A percentile compares a stretch with the other conserved stretches of the same genome.
Evolutionary conservation across 2,888 invertebrate genomes (phyloP).

Genomic region (Apotomis betuletana): DNA sequence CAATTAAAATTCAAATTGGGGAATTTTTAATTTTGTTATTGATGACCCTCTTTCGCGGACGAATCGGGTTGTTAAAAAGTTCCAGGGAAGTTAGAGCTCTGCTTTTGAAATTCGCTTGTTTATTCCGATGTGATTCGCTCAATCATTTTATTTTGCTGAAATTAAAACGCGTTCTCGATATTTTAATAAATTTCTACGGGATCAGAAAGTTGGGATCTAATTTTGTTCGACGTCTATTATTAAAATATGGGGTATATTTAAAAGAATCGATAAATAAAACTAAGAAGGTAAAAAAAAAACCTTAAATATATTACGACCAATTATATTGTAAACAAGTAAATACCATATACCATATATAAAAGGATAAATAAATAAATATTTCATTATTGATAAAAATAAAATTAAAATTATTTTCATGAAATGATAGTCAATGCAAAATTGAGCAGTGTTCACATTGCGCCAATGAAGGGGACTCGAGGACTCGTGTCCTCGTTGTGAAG

Average conservation of each 20-base stretch:
- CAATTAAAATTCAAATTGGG: constrained; percentile 83
- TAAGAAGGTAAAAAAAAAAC: no score
- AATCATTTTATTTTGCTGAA: constrained; percentile 36
- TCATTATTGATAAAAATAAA: not conserved
- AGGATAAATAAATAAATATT: not conserved
- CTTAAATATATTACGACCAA: no score
- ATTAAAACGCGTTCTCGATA: constrained; percentile 32
- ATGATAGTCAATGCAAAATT: not conserved
- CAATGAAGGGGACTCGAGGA: not conserved
- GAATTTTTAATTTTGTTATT: constrained; percentile 83
- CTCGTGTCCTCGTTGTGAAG: not conserved
- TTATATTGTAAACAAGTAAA: no score
- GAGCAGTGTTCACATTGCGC: not conserved
- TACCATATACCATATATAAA: no score
- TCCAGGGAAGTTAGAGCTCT: constrained; percentile 62
- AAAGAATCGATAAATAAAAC: no score
- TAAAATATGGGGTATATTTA: no score
- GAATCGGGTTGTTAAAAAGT: constrained; percentile 76
- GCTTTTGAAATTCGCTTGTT: constrained; percentile 70
- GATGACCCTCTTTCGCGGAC: constrained; percentile 75
- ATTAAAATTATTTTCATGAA: not conserved
- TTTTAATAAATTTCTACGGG: not conserved
- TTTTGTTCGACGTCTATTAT: not conserved
- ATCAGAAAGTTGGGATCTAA: not conserved
- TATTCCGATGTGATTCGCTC: constrained; percentile 50